phyloP scores from a whole-genome alignment of 2,797 vertebrate genomes.

The Mus minutoides region DNA sequence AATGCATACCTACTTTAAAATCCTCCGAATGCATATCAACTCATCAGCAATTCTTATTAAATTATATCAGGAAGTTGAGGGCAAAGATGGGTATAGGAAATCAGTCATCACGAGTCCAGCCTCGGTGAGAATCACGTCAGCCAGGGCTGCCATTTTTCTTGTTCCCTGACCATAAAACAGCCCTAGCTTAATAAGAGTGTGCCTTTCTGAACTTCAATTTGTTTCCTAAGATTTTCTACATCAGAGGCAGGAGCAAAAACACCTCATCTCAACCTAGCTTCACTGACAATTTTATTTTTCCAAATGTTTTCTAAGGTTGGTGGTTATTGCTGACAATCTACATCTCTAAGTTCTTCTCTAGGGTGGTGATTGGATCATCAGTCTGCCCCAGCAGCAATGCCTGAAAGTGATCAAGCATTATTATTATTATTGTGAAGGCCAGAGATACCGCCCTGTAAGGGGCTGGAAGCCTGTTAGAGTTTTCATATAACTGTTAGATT shows the following conservation, averaged over 20 bases:
- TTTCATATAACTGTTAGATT: background rate
- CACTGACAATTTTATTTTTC: background rate
- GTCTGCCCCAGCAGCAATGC: background rate
- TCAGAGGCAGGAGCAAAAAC: background rate
- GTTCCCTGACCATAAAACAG: background rate
- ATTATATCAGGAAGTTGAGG: background rate
- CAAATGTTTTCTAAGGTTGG: background rate
- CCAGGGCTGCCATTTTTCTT: background rate
- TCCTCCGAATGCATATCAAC: background rate
- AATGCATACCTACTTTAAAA: background rate
- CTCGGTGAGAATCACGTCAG: background rate
- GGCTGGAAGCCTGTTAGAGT: background rate
- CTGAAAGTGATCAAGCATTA: background rate
- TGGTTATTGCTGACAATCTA: background rate
- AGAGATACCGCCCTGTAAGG: background rate
- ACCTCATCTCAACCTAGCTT: background rate
- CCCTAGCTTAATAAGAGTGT: background rate
- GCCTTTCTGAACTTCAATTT: background rate
- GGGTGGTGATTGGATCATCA: background rate
- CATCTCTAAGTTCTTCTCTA: background rate
- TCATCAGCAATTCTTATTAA: background rate
- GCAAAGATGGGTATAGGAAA: background rate
- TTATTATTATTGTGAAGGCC: background rate
- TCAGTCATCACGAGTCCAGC: background rate
- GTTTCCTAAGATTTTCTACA: background rate